Conservation (phyloP, 2,797 vertebrate genomes). For the Natrix natrix region DNA sequence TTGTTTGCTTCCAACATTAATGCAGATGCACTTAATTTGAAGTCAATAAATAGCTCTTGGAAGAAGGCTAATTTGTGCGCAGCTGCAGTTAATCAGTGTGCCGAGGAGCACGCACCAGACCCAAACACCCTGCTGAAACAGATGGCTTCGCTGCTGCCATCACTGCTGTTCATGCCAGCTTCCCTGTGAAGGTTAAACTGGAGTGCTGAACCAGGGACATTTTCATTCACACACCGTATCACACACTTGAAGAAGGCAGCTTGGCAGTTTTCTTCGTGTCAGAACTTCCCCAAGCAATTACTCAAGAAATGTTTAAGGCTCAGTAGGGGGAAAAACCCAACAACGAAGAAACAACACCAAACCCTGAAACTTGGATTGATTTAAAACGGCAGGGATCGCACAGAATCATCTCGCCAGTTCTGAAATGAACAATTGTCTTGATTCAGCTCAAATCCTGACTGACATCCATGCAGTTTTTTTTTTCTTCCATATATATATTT, state of each 20-base stretch:
- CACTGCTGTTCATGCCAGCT: background rate
- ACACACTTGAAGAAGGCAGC: conserved; percentile 36
- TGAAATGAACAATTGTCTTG: background rate
- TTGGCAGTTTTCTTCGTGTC: conserved; percentile 44
- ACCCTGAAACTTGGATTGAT: background rate
- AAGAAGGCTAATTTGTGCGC: conserved; percentile 61
- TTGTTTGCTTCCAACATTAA: conserved; percentile 56
- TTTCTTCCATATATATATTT: background rate
- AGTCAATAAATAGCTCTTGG: conserved; percentile 61
- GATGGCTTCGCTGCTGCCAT: conserved; percentile 39
- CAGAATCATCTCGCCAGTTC: background rate
- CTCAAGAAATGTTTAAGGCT: conserved; percentile 30
- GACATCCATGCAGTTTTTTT: background rate
- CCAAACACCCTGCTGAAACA: conserved; percentile 49
- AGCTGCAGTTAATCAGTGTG: conserved; percentile 62
- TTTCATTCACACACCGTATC: background rate
- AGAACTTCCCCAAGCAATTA: conserved; percentile 34
- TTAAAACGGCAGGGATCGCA: background rate
- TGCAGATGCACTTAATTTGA: conserved; percentile 58
- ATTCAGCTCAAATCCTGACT: background rate
- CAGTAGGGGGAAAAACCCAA: background rate
- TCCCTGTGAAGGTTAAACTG: conserved; percentile 45
- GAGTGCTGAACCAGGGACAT: conserved; percentile 41
- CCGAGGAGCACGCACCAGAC: conserved; percentile 34
- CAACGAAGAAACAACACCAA: background rate